These are phyloP conservation scores for Melieria picta DNA, from an alignment of 2,888 invertebrate species.

Conservation along the genomic window DNA sequence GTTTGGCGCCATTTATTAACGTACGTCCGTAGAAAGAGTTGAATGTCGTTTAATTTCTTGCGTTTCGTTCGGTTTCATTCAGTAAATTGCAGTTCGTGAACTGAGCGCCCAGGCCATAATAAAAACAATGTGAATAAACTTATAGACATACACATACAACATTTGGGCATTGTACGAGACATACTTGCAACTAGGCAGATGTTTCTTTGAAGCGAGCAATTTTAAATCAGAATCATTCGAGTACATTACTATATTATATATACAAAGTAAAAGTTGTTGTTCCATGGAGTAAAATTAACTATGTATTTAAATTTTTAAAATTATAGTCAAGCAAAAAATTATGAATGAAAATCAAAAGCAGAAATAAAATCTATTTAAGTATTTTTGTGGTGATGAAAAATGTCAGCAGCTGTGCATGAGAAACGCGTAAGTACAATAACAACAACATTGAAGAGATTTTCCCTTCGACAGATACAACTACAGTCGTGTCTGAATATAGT, in stretches of 20 bases:
- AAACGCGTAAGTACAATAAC: too few species aligned
- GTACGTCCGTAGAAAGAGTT: too few species aligned
- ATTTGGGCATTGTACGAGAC: background rate
- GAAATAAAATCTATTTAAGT: too few species aligned
- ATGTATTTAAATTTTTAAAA: constrained; percentile 14
- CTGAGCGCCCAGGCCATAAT: background rate
- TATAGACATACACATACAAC: background rate
- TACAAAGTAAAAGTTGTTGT: constrained; percentile 18
- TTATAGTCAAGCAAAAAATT: too few species aligned
- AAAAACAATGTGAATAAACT: constrained; percentile 1
- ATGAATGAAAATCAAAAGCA: too few species aligned
- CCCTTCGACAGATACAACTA: too few species aligned
- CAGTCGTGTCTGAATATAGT: too few species aligned
- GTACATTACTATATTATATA: background rate
- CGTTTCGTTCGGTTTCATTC: background rate
- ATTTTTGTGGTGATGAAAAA: too few species aligned
- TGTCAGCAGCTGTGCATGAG: too few species aligned
- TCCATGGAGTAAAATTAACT: constrained; percentile 18
- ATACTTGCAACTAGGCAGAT: background rate
- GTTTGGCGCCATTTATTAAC: too few species aligned
- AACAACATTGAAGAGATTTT: too few species aligned
- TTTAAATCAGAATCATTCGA: background rate
- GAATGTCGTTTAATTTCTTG: too few species aligned
- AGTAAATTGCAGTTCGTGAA: background rate
- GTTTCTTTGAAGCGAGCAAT: background rate